phyloP scores from a whole-genome alignment of 2,113 vertebrate genomes.

The Antigone vipio region DNA sequence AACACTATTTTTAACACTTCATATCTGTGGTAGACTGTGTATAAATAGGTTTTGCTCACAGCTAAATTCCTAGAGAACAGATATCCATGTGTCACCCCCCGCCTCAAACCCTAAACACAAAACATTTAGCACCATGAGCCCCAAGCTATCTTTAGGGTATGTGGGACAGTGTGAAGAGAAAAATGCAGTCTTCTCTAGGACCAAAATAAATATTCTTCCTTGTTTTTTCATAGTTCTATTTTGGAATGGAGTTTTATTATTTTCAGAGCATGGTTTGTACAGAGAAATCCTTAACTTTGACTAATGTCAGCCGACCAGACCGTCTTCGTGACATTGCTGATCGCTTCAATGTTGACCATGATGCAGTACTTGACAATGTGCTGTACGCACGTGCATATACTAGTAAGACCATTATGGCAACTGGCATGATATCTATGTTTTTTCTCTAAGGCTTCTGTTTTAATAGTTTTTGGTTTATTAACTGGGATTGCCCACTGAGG shows the following conservation, averaged over 20 bases:
- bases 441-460: neutral
- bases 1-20: neutral
- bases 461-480: neutral
- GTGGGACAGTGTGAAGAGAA: neutral
- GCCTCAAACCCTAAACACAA: neutral
- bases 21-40: neutral
- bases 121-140: neutral
- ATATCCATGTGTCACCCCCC: neutral
- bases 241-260: neutral
- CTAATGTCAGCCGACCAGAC: constrained; percentile 86
- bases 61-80: constrained; percentile 1
- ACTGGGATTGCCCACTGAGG: neutral
- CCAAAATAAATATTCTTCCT: neutral
- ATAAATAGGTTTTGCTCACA: constrained; percentile 30
- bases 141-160: neutral
- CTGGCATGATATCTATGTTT: neutral
- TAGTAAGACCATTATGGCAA: constrained; percentile 76
- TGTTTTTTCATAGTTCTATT: neutral
- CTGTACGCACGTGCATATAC: constrained; percentile 96
- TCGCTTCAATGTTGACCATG: constrained; percentile 90
- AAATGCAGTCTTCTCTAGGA: neutral
- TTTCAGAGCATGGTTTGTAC: neutral
- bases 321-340: constrained; percentile 94
- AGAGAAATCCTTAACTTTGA: constrained; percentile 69
- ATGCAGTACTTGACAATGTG: constrained; percentile 95